Conservation (phyloP, 1,140 invertebrate species). For the Anoplophora glabripennis region DNA sequence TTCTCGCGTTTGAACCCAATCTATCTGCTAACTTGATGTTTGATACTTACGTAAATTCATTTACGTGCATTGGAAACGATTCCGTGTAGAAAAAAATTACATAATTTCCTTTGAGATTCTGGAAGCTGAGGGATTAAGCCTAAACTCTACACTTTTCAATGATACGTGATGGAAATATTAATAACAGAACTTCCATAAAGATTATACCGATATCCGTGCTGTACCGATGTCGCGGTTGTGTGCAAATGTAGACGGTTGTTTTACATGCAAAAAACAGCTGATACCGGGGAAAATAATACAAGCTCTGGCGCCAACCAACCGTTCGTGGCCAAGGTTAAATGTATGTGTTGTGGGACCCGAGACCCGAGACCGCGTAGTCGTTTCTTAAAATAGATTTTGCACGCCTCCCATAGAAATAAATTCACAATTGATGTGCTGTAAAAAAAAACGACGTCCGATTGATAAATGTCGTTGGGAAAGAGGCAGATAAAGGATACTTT, state of each 20-base stretch:
- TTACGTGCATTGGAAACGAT: too few species aligned
- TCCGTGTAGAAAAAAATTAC: too few species aligned
- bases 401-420: constrained; percentile 4
- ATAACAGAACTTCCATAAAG: neutral
- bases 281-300: constrained; percentile 22
- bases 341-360: constrained; percentile 17
- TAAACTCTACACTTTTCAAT: too few species aligned
- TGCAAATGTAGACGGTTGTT: neutral
- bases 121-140: too few species aligned
- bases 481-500: too few species aligned
- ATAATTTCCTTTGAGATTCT: too few species aligned
- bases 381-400: constrained; percentile 33
- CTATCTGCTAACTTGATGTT: too few species aligned
- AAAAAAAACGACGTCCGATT: too few species aligned
- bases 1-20: too few species aligned
- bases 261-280: constrained; percentile 24
- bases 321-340: constrained; percentile 38
- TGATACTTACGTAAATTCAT: too few species aligned
- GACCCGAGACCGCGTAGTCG: constrained; percentile 9
- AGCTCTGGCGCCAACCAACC: constrained; percentile 27
- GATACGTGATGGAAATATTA: too few species aligned
- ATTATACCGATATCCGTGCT: neutral
- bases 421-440: constrained; percentile 9
- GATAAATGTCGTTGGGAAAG: too few species aligned
- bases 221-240: neutral